Conservation (phyloP, 2,113 vertebrate genomes). For the Neotoma lepida region DNA sequence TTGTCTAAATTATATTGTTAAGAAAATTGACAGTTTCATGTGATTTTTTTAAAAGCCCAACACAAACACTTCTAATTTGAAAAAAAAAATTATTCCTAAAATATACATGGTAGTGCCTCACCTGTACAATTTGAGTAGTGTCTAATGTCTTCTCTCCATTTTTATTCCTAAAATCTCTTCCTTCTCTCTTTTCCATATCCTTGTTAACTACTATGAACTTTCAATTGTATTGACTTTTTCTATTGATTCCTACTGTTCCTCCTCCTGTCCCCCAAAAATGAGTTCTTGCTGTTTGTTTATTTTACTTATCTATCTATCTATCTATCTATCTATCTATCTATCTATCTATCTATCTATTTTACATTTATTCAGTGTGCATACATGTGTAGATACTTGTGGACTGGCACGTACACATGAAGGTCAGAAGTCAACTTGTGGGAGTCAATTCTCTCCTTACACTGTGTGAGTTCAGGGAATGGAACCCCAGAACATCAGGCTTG, state of each 20-base stretch:
- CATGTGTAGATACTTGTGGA: not conserved
- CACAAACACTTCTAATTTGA: not conserved
- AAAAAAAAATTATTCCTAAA: not conserved
- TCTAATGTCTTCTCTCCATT: not conserved
- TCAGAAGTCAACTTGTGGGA: not conserved
- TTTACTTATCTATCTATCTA: not conserved
- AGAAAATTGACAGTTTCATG: not conserved
- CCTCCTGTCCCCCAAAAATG: not conserved
- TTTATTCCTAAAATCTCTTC: not conserved
- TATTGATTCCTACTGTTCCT: not conserved
- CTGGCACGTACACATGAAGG: not conserved
- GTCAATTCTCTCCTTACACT: not conserved
- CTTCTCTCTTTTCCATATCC: not conserved
- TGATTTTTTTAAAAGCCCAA: conserved; percentile 3
- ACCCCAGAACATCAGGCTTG: not conserved
- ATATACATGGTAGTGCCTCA: not conserved
- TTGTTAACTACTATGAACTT: not conserved
- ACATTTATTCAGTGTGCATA: too few species aligned
- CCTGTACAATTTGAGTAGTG: not conserved
- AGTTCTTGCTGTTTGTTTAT: not conserved
- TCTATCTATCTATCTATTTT: too few species aligned
- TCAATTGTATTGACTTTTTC: not conserved
- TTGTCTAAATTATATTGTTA: conserved; percentile 17
- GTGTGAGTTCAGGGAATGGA: not conserved
- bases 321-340: not conserved